Conservation (phyloP, 37 sponge, comb jelly and placozoan genomes). For the Theonella swinhoei region DNA sequence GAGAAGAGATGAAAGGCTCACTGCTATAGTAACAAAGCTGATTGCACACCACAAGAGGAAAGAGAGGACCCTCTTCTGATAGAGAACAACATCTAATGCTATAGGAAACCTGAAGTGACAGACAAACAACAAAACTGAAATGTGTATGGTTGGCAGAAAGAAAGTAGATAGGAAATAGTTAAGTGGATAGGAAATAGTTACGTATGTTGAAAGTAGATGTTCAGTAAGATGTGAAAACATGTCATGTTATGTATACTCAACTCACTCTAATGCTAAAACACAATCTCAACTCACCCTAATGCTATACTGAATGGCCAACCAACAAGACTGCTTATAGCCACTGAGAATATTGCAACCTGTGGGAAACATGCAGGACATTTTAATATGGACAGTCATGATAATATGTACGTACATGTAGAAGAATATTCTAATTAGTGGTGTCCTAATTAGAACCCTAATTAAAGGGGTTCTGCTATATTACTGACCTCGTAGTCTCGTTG, state of each 20-base stretch:
- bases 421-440: neutral
- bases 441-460: neutral
- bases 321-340: constrained; percentile 75
- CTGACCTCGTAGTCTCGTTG: constrained; percentile 49
- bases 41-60: constrained; percentile 57
- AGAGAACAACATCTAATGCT: constrained; percentile 59
- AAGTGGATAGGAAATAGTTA: no score
- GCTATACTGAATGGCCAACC: constrained; percentile 98
- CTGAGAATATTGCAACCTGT: constrained; percentile 84
- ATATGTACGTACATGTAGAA: no score
- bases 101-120: constrained; percentile 74
- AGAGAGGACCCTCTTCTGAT: neutral
- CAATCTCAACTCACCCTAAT: constrained; percentile 81
- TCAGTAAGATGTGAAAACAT: no score
- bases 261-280: constrained; percentile 7
- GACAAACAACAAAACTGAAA: no score
- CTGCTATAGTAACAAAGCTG: constrained; percentile 55
- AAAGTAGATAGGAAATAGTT: neutral
- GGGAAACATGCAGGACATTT: no score
- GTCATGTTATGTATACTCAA: no score
- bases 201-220: no score
- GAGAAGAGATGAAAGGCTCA: constrained; percentile 22
- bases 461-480: no score
- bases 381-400: no score
- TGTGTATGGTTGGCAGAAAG: neutral